These are phyloP conservation scores for Tribolium castaneum DNA, from an alignment of 1,140 invertebrate species.

Conservation along the genomic window DNA sequence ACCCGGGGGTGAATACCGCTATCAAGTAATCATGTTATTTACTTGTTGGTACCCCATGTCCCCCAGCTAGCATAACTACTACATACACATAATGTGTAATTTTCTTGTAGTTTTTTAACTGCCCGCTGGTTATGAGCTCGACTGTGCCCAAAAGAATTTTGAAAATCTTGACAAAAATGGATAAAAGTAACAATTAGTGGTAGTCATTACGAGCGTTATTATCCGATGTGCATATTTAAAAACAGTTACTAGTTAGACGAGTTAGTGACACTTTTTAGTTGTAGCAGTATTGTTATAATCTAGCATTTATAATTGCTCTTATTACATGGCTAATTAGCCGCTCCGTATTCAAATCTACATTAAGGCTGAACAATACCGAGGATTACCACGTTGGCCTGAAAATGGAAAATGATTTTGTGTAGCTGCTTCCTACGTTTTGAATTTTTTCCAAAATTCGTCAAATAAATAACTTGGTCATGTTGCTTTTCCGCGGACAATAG, in stretches of 20 bases:
- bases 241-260: slow-evolving; percentile 37
- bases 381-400: too few relatives aligned
- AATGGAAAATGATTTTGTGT: too few relatives aligned
- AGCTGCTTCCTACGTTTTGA: too few relatives aligned
- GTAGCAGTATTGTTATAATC: slow-evolving; percentile 35
- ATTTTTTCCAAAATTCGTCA: too few relatives aligned
- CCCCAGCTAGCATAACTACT: neutral
- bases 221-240: slow-evolving; percentile 41
- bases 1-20: neutral
- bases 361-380: neutral
- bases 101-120: too few relatives aligned
- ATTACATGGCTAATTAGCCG: slow-evolving; percentile 46
- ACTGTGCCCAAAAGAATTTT: too few relatives aligned
- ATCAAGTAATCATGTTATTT: neutral
- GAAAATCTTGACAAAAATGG: too few relatives aligned
- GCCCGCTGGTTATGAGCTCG: too few relatives aligned
- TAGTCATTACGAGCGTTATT: slow-evolving; percentile 16
- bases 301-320: slow-evolving; percentile 40
- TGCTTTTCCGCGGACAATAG: slow-evolving; percentile 42
- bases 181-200: neutral
- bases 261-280: slow-evolving; percentile 47
- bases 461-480: too few relatives aligned
- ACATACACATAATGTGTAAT: too few relatives aligned
- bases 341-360: slow-evolving; percentile 18
- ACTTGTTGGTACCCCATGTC: neutral